Conservation (phyloP, 2,113 vertebrate genomes). For the Peucedramus taeniatus region DNA sequence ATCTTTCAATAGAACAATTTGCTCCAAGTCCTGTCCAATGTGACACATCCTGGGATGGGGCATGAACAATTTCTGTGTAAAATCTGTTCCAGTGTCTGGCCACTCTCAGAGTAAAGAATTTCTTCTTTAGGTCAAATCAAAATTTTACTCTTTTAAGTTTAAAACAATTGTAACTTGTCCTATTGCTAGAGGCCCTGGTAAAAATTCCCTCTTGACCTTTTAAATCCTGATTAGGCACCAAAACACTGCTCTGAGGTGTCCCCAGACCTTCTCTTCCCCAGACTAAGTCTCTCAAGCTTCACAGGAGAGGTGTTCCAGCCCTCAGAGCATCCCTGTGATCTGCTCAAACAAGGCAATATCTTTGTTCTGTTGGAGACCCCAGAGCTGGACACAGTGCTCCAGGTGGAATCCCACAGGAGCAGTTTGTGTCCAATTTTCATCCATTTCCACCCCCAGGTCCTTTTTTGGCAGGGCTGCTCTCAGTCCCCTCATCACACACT, state of each 20-base stretch:
- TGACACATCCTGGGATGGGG: not conserved
- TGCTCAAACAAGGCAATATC: not conserved
- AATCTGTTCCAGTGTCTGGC: not conserved
- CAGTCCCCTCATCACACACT: not conserved
- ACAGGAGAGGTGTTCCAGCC: not conserved
- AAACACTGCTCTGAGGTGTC: not conserved
- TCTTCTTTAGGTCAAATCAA: not conserved
- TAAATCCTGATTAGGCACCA: not conserved
- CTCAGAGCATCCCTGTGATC: not conserved
- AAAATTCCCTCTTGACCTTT: not conserved
- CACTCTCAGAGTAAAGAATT: not conserved
- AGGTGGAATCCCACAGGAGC: not conserved
- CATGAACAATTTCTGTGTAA: not conserved
- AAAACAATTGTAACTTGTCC: not conserved
- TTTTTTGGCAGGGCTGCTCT: not conserved
- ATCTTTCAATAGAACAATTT: not conserved
- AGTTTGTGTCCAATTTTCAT: not conserved
- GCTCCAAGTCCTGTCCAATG: not conserved
- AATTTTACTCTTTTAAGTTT: not conserved
- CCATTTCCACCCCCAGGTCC: not conserved
- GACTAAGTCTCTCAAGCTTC: not conserved
- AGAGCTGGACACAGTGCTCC: not conserved
- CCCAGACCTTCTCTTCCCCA: not conserved
- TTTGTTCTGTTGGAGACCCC: not conserved
- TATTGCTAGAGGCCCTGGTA: not conserved